A percentile compares a stretch with the other conserved stretches of the same genome.
These are phyloP conservation scores for Coracias cyanogaster DNA, from an alignment of 2,797 vertebrate genomes.

Conservation along the genomic window DNA sequence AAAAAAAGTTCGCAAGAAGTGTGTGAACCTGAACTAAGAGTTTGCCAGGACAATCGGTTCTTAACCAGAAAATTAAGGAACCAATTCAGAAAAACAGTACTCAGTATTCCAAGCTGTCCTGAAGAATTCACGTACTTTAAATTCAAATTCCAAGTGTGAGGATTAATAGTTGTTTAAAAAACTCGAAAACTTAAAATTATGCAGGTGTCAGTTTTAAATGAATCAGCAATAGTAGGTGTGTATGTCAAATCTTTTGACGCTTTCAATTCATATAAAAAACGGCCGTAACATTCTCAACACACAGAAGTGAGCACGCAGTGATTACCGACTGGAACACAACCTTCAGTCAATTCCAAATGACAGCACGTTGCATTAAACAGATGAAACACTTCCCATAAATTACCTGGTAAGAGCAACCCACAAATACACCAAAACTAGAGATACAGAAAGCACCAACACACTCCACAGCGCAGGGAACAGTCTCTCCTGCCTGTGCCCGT, in stretches of 20 bases:
- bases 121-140: background rate
- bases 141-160: background rate
- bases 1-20: background rate
- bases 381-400: background rate
- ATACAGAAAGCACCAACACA: background rate
- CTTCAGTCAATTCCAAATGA: background rate
- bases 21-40: background rate
- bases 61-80: background rate
- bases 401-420: background rate
- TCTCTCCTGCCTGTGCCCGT: background rate
- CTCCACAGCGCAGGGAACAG: background rate
- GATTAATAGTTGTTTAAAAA: background rate
- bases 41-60: background rate
- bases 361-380: background rate
- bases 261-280: background rate
- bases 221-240: background rate
- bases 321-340: background rate
- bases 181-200: background rate
- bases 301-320: background rate
- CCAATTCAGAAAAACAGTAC: background rate
- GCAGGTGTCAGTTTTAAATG: background rate
- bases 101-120: background rate
- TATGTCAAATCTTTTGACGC: background rate
- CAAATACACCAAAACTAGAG: background rate
- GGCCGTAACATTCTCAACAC: background rate